phyloP scores from a whole-genome alignment of 2,797 vertebrate genomes.

The Chelonia mydas region DNA sequence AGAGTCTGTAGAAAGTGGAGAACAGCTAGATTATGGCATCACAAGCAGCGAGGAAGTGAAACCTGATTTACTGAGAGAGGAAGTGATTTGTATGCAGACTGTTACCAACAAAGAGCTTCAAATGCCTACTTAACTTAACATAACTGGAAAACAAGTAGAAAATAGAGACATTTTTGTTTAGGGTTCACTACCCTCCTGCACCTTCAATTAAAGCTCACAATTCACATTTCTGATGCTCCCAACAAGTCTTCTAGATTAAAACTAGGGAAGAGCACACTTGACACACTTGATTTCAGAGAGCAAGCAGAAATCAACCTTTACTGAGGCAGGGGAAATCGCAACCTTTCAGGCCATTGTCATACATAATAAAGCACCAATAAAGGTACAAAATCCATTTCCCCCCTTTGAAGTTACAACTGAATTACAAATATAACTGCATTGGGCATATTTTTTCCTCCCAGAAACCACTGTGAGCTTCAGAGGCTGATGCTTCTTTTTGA shows the following conservation, averaged over 20 bases:
- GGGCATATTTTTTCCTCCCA: background rate
- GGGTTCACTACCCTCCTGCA: background rate
- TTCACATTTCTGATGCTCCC: background rate
- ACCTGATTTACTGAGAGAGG: fast-evolving
- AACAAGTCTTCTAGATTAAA: background rate
- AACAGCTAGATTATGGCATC: background rate
- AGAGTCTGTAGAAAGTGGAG: background rate
- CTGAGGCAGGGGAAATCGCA: background rate
- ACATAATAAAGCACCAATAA: background rate
- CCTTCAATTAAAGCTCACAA: background rate
- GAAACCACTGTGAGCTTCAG: background rate
- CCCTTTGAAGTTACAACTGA: background rate
- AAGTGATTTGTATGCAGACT: background rate
- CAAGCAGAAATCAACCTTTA: background rate
- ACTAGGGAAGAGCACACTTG: background rate
- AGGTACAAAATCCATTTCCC: background rate
- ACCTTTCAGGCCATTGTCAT: background rate
- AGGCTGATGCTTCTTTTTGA: background rate
- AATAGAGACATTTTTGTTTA: background rate
- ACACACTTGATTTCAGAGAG: background rate
- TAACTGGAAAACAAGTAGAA: background rate
- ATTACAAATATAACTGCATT: too few relatives aligned
- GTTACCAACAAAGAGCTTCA: background rate
- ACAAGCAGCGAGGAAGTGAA: background rate
- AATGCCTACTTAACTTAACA: background rate